Evolutionary conservation across 2,113 vertebrate species (phyloP).

Genomic region (Oenanthe melanoleuca): DNA sequence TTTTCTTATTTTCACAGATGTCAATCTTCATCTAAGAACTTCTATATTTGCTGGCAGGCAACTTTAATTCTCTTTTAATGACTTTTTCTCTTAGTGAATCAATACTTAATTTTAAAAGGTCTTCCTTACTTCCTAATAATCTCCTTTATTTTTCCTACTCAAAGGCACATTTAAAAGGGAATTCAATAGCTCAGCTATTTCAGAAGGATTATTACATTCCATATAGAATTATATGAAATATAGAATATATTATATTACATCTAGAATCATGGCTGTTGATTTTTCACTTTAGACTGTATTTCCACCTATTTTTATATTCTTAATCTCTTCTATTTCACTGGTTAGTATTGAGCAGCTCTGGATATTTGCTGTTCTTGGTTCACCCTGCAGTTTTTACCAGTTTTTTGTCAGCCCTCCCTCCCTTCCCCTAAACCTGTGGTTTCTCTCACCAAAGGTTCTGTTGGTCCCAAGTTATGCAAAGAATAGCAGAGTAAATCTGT

Average conservation of each 20-base stretch:
- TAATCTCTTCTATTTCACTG: neutral
- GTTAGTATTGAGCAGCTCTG: neutral
- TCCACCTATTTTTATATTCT: neutral
- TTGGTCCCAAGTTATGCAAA: neutral
- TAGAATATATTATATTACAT: constrained; percentile 32
- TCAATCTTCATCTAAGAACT: constrained; percentile 56
- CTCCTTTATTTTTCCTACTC: constrained; percentile 55
- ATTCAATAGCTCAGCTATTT: constrained; percentile 61
- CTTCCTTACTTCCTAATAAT: constrained; percentile 60
- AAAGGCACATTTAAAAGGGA: constrained; percentile 45
- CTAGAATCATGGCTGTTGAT: neutral
- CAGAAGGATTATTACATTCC: constrained; percentile 49
- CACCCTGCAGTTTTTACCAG: neutral
- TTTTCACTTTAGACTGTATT: constrained; percentile 21
- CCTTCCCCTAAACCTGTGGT: neutral
- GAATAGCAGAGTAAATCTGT: neutral
- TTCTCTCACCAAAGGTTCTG: neutral
- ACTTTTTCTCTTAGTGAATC: constrained; percentile 67
- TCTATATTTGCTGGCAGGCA: constrained; percentile 56
- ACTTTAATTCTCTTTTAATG: constrained; percentile 68
- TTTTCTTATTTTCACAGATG: constrained; percentile 58
- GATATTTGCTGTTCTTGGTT: neutral
- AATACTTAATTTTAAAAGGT: constrained; percentile 71
- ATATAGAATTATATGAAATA: neutral
- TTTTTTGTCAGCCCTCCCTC: no score